A percentile compares a stretch with the other conserved stretches of the same genome.
Evolutionary conservation across 2,113 vertebrate species (phyloP).

Genomic region (Oryzias woworae): DNA sequence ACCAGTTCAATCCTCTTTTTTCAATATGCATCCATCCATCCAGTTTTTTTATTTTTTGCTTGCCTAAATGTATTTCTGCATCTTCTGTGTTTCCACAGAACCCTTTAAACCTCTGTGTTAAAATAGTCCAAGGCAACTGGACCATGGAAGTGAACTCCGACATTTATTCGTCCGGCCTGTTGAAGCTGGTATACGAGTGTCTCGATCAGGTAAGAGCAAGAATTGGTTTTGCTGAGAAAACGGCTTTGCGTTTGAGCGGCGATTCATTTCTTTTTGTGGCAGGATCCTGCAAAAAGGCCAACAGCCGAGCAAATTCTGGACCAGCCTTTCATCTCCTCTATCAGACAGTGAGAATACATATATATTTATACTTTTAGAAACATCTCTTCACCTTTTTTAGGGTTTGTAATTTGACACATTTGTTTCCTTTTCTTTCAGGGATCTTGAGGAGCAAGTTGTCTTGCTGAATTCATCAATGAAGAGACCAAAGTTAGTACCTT

Average conservation of each 20-base stretch:
- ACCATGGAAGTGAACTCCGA: slow-evolving; percentile 92
- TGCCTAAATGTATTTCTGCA: not conserved
- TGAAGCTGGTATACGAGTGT: slow-evolving; percentile 89
- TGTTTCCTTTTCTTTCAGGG: slow-evolving; percentile 70
- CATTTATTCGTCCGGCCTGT: slow-evolving; percentile 85
- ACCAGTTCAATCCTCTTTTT: not conserved
- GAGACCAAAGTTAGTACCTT: slow-evolving; percentile 86
- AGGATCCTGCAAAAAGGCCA: slow-evolving; percentile 95
- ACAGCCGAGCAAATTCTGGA: slow-evolving; percentile 89
- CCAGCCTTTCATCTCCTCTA: slow-evolving; percentile 82
- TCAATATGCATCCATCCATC: not conserved
- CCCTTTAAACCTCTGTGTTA: slow-evolving; percentile 95
- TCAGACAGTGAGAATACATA: slow-evolving; percentile 80
- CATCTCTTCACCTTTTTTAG: too few relatives aligned
- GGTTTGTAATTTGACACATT: too few relatives aligned
- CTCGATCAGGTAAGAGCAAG: slow-evolving; percentile 86
- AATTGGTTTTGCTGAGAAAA: not conserved
- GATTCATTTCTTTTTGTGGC: slow-evolving; percentile 19
- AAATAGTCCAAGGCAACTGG: slow-evolving; percentile 97
- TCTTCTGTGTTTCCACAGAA: slow-evolving; percentile 80
- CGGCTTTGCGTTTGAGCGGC: not conserved
- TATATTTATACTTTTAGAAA: not conserved
- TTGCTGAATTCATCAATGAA: slow-evolving; percentile 91
- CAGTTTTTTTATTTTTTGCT: not conserved
- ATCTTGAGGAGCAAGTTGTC: slow-evolving; percentile 90